Conservation (phyloP, 2,797 vertebrate genomes). For the Brachyalestes nurse region DNA sequence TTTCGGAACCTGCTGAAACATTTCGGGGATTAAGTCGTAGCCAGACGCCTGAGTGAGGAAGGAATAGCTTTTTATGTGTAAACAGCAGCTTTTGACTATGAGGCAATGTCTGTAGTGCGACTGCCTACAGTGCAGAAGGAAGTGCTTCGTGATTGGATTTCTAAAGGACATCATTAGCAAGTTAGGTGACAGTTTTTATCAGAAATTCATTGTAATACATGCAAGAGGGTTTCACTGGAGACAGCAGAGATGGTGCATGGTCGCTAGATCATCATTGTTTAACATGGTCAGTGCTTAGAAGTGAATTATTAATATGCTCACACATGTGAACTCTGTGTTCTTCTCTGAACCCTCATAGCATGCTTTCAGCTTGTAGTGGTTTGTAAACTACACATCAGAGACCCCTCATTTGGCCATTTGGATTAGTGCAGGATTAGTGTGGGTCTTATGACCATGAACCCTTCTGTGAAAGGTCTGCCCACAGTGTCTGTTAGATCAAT, state of each 20-base stretch:
- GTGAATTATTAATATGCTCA: not conserved
- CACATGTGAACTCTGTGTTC: not conserved
- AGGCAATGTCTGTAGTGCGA: not conserved
- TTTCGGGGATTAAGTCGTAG: no score
- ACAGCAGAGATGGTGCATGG: not conserved
- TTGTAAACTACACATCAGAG: not conserved
- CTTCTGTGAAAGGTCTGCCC: conserved; percentile 1
- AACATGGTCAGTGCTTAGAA: not conserved
- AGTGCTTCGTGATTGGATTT: not conserved
- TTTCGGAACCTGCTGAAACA: no score
- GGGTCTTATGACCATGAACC: conserved; percentile 25
- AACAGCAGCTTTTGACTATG: not conserved
- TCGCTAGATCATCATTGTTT: not conserved
- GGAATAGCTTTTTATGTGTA: no score
- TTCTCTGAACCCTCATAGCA: not conserved
- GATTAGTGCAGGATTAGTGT: conserved; percentile 17
- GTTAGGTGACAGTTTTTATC: not conserved
- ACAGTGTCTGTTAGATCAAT: conserved; percentile 2
- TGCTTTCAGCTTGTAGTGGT: not conserved
- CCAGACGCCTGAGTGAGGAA: not conserved
- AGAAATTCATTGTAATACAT: not conserved
- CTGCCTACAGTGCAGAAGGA: not conserved
- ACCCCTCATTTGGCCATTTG: not conserved
- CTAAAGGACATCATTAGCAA: not conserved
- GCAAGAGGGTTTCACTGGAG: not conserved